Evolutionary conservation across 2,888 invertebrate species (phyloP).

Genomic region (Phlogophora meticulosa): DNA sequence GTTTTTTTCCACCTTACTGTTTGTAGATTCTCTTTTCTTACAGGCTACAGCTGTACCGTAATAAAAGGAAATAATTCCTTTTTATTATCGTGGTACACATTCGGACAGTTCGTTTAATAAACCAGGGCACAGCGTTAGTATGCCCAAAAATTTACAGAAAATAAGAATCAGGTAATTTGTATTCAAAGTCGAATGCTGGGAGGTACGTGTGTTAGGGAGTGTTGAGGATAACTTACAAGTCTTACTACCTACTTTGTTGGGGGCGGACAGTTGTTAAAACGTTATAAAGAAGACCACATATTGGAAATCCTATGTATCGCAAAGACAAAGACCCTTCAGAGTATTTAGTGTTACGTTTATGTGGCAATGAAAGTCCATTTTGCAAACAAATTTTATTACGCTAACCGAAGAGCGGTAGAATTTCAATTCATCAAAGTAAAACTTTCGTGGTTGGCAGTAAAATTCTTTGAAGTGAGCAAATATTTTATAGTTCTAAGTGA

Average conservation of each 20-base stretch:
- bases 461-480: constrained; percentile 53
- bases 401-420: constrained; percentile 12
- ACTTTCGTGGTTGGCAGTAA: constrained; percentile 47
- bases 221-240: constrained; percentile 63
- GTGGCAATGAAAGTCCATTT: constrained; percentile 34
- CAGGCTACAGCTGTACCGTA: constrained; percentile 39
- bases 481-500: constrained; percentile 54
- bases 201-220: constrained; percentile 60
- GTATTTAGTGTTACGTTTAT: constrained; percentile 14
- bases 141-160: constrained; percentile 59
- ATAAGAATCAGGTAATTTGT: constrained; percentile 72
- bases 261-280: constrained; percentile 51
- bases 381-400: constrained; percentile 46
- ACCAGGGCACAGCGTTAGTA: constrained; percentile 58
- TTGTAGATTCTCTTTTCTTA: constrained; percentile 44
- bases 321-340: constrained; percentile 16
- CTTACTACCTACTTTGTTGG: constrained; percentile 54
- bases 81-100: constrained; percentile 63
- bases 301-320: constrained; percentile 36
- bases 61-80: constrained; percentile 60
- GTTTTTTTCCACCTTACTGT: constrained; percentile 49
- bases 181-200: constrained; percentile 71
- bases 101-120: constrained; percentile 66
- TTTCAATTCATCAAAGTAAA: constrained; percentile 55
- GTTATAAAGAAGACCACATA: constrained; percentile 51